These are phyloP conservation scores for Boloria euphrosyne DNA, from an alignment of 2,888 invertebrate species.

Conservation along the genomic window DNA sequence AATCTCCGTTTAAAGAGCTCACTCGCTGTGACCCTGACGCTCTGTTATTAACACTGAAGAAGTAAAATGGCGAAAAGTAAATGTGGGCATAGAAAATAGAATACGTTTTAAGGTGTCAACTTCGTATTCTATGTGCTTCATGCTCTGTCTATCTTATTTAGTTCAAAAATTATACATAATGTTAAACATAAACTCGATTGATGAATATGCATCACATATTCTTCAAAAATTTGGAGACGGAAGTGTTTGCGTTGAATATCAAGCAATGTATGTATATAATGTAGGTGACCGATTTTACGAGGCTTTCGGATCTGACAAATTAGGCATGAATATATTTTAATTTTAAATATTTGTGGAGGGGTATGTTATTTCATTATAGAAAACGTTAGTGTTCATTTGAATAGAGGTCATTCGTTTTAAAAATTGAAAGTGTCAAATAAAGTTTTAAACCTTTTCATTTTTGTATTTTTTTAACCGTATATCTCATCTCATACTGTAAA, in stretches of 20 bases:
- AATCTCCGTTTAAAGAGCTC: too few species aligned
- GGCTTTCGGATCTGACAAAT: conserved; percentile 17
- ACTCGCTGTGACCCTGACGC: too few species aligned
- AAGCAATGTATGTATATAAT: conserved; percentile 1
- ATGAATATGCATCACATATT: not conserved
- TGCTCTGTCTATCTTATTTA: too few species aligned
- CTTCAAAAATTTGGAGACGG: not conserved
- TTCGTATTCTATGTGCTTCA: too few species aligned
- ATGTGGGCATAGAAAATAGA: too few species aligned
- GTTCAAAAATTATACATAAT: too few species aligned
- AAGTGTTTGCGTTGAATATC: not conserved
- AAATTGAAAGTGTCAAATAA: conserved; percentile 38
- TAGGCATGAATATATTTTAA: conserved; percentile 14
- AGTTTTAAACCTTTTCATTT: conserved; percentile 20
- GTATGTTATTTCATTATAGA: conserved; percentile 28
- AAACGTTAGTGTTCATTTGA: conserved; percentile 22
- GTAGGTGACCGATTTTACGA: not conserved
- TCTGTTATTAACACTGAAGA: too few species aligned
- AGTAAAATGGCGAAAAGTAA: too few species aligned
- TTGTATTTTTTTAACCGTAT: conserved; percentile 11
- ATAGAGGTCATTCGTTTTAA: conserved; percentile 21
- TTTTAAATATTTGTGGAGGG: conserved; percentile 23
- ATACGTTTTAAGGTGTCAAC: too few species aligned
- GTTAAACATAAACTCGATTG: not conserved
- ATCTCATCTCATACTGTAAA: not conserved